Base-by-base conservation (phyloP, 23 tunicate genomes). In the Ascidia mentula region DNA sequence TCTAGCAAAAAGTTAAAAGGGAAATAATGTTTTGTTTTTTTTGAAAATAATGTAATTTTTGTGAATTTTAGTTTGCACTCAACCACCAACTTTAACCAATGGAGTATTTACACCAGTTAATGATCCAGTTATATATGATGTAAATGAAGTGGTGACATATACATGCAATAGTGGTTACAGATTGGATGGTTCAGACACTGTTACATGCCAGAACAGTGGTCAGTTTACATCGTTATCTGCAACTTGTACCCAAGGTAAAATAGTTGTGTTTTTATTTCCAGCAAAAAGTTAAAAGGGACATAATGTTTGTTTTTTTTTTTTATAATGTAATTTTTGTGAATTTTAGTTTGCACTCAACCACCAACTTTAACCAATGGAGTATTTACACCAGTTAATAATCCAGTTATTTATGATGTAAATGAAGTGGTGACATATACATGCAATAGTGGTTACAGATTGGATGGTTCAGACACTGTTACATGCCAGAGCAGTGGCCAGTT, bases 161-260 rank as follows among this genome's bases (percentile, higher is more conserved):
- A 72, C 76, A 72, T 72, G 76, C 38, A 33, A 72, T 38, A 72
- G 76, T 72, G 76, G 76, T 31, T 72, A 31, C 34, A 37, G 76
- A 72, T 36, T 72, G 38, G 76, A 72, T 72, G 36, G 36, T 36
- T 15, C 37, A 31, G 76, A 34, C 34, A 72, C 76, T 6, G 38
- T 72, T 31, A 72, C 76, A 31, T 72, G 76, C 34, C 76, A 72
- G 36, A 36, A 22, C 34, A 18, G 18, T 72, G 76, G 76, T 31
- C 38, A 32, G 7, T 72, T 72, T 72, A 31, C 38, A 31, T 34
- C 76, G 7, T 36, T 72, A 15, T 37, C 76, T 31, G 76, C 76
- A 17, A 72, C 76, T 72, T 72, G 76, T 33, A 72, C 76, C 15
- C 37, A 72, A 72, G 38, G 76, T 69, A 69, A 69, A 33, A 9